Percentiles rank a stretch among this genome's conserved stretches.
phyloP scores from a whole-genome alignment of 2,797 vertebrate species.

The Cynopterus sphinx region DNA sequence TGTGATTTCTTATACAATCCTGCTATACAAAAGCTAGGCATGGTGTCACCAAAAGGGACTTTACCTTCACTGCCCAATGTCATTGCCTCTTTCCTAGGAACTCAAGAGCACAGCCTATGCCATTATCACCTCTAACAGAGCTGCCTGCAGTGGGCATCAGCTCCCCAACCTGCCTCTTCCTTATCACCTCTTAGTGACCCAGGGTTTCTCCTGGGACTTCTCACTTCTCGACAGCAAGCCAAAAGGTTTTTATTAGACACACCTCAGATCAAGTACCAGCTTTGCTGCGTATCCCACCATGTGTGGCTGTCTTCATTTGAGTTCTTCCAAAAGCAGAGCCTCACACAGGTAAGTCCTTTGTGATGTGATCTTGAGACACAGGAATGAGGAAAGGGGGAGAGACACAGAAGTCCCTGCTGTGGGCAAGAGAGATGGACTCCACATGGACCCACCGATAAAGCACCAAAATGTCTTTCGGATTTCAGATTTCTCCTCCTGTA shows the following conservation, averaged over 20 bases:
- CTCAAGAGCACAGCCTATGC: too few relatives aligned
- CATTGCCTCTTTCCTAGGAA: neutral
- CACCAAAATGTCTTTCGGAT: neutral
- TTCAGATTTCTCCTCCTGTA: neutral
- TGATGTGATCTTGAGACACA: neutral
- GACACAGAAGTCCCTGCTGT: accelerated
- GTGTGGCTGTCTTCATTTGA: neutral
- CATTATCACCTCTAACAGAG: neutral
- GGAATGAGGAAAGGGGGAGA: neutral
- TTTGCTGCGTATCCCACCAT: neutral
- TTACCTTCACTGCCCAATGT: neutral
- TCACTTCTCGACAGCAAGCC: neutral
- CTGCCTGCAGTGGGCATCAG: neutral
- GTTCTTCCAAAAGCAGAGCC: neutral
- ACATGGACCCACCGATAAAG: neutral
- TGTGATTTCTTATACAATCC: neutral
- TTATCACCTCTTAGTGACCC: neutral
- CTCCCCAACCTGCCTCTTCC: neutral
- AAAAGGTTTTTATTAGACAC: neutral
- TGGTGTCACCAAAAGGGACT: neutral
- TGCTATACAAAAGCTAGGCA: neutral
- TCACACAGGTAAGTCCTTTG: neutral
- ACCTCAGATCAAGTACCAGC: neutral
- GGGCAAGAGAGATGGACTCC: neutral
- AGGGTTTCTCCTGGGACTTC: neutral